These are phyloP conservation scores for Phycodurus eques DNA, from an alignment of 2,113 vertebrate species.

Conservation along the genomic window DNA sequence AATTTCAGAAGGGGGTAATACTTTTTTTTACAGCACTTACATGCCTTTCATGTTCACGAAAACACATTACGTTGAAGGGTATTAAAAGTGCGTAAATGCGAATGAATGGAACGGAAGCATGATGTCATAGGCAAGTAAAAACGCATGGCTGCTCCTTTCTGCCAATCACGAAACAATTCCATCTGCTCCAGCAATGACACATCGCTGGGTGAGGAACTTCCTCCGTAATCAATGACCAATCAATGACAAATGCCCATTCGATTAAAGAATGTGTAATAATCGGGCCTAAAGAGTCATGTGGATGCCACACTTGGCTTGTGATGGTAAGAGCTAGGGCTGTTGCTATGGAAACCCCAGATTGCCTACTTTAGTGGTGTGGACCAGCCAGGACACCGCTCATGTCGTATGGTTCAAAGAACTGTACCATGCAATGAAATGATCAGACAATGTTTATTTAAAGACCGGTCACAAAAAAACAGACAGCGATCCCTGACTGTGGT, in stretches of 20 bases:
- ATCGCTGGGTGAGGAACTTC: not conserved
- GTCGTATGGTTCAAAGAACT: not conserved
- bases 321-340: too few relatives aligned
- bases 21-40: too few relatives aligned
- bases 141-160: slow-evolving; percentile 13
- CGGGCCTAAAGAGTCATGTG: not conserved
- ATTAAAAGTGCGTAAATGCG: not conserved
- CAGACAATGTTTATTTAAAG: not conserved
- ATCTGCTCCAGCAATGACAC: not conserved
- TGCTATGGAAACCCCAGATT: too few relatives aligned
- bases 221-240: not conserved
- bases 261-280: not conserved
- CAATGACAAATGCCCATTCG: not conserved
- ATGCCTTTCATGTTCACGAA: too few relatives aligned
- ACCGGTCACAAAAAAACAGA: too few relatives aligned
- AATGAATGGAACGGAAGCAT: not conserved
- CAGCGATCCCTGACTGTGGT: not conserved
- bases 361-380: too few relatives aligned
- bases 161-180: not conserved
- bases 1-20: too few relatives aligned
- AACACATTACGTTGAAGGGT: not conserved
- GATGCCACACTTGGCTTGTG: too few relatives aligned
- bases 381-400: too few relatives aligned
- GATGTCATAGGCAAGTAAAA: not conserved
- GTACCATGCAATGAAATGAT: not conserved